A percentile compares a stretch with the other conserved stretches of the same genome.
Evolutionary conservation across 2,888 invertebrate species (phyloP).

Genomic region (Aromia moschata): DNA sequence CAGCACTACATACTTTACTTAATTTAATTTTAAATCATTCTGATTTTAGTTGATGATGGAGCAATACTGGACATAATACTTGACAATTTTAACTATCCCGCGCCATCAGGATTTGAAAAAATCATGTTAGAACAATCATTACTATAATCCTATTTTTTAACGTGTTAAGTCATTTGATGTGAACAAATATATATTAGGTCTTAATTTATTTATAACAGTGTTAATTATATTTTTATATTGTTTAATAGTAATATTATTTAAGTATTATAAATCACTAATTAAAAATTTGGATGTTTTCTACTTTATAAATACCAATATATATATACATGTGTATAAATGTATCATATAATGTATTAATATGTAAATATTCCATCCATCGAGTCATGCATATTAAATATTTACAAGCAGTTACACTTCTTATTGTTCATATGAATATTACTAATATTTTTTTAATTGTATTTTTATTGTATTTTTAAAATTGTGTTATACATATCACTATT

Average conservation of each 20-base stretch:
- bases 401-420: background rate
- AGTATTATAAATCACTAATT: too few relatives aligned
- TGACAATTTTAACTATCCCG: conserved; percentile 85
- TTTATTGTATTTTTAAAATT: conserved; percentile 7
- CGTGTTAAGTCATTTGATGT: too few relatives aligned
- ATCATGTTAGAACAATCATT: conserved; percentile 97
- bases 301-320: too few relatives aligned
- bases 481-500: conserved; percentile 8
- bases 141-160: conserved; percentile 70
- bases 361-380: conserved; percentile 25
- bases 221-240: too few relatives aligned
- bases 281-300: too few relatives aligned
- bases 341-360: conserved; percentile 18
- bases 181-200: too few relatives aligned
- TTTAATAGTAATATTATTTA: too few relatives aligned
- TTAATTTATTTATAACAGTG: too few relatives aligned
- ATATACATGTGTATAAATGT: too few relatives aligned
- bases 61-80: conserved; percentile 96
- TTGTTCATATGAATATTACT: conserved; percentile 7
- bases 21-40: too few relatives aligned
- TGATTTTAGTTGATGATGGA: conserved; percentile 88
- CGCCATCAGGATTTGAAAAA: conserved; percentile 89
- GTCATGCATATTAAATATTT: conserved; percentile 7
- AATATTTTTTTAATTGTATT: conserved; percentile 16
- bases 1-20: too few relatives aligned